phyloP scores from a whole-genome alignment of 2,113 vertebrate genomes.

The Oceanodroma tethys region DNA sequence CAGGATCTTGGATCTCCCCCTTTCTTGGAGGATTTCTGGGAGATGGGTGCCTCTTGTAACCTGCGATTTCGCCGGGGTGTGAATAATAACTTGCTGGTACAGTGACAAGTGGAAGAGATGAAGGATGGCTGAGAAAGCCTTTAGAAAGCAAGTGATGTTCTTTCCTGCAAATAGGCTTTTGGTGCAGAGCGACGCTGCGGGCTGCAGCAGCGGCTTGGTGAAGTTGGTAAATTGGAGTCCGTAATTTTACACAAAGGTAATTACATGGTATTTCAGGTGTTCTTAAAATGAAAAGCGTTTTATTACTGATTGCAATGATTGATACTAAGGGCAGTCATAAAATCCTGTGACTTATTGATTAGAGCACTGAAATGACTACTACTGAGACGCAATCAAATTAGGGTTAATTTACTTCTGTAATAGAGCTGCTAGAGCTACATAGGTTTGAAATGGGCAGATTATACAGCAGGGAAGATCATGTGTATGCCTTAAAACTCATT shows the following conservation, averaged over 20 bases:
- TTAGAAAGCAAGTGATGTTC: neutral
- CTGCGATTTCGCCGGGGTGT: neutral
- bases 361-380: neutral
- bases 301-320: neutral
- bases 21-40: neutral
- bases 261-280: neutral
- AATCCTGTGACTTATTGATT: constrained; percentile 27
- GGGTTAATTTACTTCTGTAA: constrained; percentile 19
- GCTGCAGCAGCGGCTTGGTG: neutral
- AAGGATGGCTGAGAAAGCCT: neutral
- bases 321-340: neutral
- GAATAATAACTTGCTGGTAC: neutral
- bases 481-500: neutral
- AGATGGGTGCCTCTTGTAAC: neutral
- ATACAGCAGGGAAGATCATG: neutral
- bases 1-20: neutral
- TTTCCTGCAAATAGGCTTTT: neutral
- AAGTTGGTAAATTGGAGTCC: neutral
- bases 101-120: neutral
- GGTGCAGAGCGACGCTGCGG: fast-evolving
- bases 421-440: neutral
- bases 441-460: neutral
- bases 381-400: constrained; percentile 18
- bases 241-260: neutral
- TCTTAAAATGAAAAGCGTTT: neutral